Evolutionary conservation across 2,797 vertebrate species (phyloP).

Genomic region (Pangasius krempfi): DNA sequence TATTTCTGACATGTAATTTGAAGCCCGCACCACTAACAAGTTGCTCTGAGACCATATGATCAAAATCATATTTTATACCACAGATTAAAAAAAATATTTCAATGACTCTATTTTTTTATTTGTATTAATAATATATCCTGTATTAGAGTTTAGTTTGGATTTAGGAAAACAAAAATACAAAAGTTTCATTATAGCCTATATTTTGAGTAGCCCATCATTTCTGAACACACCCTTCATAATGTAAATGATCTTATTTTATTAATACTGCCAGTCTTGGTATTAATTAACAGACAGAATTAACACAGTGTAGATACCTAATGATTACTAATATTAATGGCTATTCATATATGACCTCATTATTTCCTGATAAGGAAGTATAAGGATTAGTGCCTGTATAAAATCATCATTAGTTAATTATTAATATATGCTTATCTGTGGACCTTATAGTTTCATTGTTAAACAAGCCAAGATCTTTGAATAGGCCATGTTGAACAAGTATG

Average conservation of each 20-base stretch:
- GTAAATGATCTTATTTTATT: neutral
- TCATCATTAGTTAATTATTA: neutral
- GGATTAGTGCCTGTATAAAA: neutral
- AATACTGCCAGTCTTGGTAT: neutral
- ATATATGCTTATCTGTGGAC: neutral
- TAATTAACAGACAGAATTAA: neutral
- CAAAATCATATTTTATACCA: neutral
- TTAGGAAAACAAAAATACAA: neutral
- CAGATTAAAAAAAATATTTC: no score
- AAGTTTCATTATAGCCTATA: neutral
- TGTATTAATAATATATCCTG: neutral
- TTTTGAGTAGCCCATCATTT: neutral
- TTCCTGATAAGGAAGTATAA: neutral
- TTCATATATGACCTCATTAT: neutral
- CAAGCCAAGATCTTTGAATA: neutral
- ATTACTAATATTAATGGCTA: neutral
- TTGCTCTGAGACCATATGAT: neutral
- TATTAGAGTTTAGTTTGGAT: no score
- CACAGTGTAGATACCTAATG: neutral
- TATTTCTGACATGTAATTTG: neutral
- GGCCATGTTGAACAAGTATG: neutral
- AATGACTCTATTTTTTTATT: neutral
- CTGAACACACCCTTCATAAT: neutral
- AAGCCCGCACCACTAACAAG: neutral
- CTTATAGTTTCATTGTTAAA: neutral